These are phyloP conservation scores for Cyprinodon tularosa DNA, from an alignment of 2,113 vertebrate genomes.

Conservation along the genomic window DNA sequence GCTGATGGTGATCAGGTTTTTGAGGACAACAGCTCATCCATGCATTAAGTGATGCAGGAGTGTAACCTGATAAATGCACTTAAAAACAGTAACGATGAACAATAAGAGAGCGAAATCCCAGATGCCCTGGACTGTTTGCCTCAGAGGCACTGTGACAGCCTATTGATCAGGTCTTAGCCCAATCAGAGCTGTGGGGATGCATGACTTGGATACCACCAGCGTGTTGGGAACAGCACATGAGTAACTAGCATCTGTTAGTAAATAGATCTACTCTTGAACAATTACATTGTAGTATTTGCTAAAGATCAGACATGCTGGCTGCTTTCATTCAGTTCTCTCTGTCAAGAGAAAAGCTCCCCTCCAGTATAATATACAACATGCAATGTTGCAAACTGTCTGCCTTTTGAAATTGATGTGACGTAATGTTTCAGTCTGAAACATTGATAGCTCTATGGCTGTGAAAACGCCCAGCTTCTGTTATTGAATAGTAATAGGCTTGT, in stretches of 20 bases:
- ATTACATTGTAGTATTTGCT: conserved; percentile 30
- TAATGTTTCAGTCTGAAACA: conserved; percentile 62
- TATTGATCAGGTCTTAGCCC: conserved; percentile 73
- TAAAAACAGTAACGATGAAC: conserved; percentile 75
- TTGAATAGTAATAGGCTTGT: conserved; percentile 77
- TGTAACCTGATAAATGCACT: conserved; percentile 79
- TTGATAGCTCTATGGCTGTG: conserved; percentile 62
- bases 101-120: conserved; percentile 70
- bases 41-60: conserved; percentile 61
- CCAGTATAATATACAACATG: conserved; percentile 39
- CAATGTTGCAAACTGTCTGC: conserved; percentile 42
- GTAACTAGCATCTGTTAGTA: conserved; percentile 44
- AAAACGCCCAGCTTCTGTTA: conserved; percentile 73
- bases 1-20: conserved; percentile 62
- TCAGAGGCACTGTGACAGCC: conserved; percentile 71
- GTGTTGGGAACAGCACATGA: conserved; percentile 55
- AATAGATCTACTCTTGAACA: conserved; percentile 39
- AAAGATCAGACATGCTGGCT: conserved; percentile 35
- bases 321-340: conserved; percentile 30
- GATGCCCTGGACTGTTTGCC: conserved; percentile 61
- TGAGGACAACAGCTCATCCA: conserved; percentile 54
- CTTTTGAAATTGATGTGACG: conserved; percentile 63
- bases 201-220: conserved; percentile 45
- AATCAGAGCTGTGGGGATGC: conserved; percentile 66
- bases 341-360: conserved; percentile 15